Evolutionary conservation across 2,888 invertebrate species (phyloP).

Genomic region (Rotaria macrura): DNA sequence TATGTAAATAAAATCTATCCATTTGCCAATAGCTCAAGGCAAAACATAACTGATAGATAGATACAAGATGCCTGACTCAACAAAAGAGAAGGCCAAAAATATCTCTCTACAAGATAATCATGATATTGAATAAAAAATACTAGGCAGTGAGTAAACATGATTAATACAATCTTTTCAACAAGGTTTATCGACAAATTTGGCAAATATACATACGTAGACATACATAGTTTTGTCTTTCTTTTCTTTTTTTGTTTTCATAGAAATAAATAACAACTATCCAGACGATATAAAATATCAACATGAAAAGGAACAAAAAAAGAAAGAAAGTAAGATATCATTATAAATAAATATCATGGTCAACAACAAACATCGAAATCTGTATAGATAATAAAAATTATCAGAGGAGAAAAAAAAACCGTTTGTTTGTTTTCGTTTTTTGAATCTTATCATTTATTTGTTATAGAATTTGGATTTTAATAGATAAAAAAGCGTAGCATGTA

Average conservation of each 20-base stretch:
- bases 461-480: not conserved
- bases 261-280: not conserved
- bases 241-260: not conserved
- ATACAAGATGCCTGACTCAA: not conserved
- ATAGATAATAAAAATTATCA: not conserved
- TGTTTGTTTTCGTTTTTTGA: too few relatives aligned
- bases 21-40: not conserved
- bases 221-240: too few relatives aligned
- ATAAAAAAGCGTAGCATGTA: not conserved
- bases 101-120: not conserved
- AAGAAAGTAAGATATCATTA: not conserved
- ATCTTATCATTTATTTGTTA: not conserved
- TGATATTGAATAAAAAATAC: not conserved
- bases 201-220: not conserved
- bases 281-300: not conserved
- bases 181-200: not conserved
- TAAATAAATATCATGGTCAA: not conserved
- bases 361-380: not conserved
- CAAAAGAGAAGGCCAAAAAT: not conserved
- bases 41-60: not conserved
- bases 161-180: constrained; percentile 3
- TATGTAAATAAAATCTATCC: not conserved
- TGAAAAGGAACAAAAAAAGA: not conserved
- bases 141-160: not conserved
- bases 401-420: too few relatives aligned